Evolutionary conservation across 2,797 vertebrate species (phyloP), one percentile per base, ranked within the genome.

Genomic region (Etheostoma perlongum): DNA sequence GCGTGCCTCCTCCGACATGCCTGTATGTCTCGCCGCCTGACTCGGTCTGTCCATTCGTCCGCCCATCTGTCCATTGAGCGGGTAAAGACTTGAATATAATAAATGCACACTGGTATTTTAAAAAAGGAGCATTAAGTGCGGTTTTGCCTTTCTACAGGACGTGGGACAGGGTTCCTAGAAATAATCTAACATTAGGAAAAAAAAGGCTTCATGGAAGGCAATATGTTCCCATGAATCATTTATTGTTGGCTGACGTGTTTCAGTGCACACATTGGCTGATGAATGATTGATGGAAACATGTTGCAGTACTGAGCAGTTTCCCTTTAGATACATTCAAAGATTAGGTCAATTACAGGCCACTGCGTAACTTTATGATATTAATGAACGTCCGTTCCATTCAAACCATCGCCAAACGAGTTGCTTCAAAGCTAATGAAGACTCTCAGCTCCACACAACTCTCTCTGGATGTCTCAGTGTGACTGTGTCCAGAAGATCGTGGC

Each of bases 141-240:
- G 36, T 70, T 18, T 25, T 7, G 44, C 63, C 70, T 59, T 46
- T 61, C 40, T 55, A 16, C 23, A 69, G 42, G 67, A 76, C 52
- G 6, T 6, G 36, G 36, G 36, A 66, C 53, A 69, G 46, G 57
- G 57, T 36, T 44, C 67, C 61, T 72, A 40, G 67, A 66, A 86
- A 78, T 87, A 72, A 81, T 78, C 69, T 81, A 54, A 85, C 85
- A 88, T 72, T 51, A 78, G 77, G 23, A 42, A 44, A 59, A 61
- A 82, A 82, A 63, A 79, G 61, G 61, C 72, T 90, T 85, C 82
- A 85, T 69, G 82, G 73, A 48, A 83, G 85, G 85, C 87, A 92
- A 88, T 89, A 91, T 90, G 88, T 89, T 89, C 79, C 71, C 57
- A 77, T 92, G 83, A 93, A 92, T 91, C 72, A 89, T 93, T 92